Evolutionary conservation across 1,140 invertebrate genomes (phyloP).

Genomic region (Frieseomelitta varia): DNA sequence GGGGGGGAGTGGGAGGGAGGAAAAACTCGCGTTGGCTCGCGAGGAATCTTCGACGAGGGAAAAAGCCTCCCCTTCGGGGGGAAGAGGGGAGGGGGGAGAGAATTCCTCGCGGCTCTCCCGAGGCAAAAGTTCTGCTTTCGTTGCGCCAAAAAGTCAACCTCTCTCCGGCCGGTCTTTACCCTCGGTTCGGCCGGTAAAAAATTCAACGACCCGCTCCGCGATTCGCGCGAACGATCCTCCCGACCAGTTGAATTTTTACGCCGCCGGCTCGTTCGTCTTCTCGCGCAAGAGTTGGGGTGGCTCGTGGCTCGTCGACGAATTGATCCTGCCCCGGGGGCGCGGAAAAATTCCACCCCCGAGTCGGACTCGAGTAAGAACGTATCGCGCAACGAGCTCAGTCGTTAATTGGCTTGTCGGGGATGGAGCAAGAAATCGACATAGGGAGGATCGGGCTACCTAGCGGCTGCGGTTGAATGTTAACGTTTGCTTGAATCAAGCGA

Average conservation of each 20-base stretch:
- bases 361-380: not conserved
- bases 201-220: not conserved
- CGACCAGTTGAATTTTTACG: not conserved
- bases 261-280: not conserved
- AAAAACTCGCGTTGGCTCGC: not conserved
- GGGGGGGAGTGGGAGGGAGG: too few relatives aligned
- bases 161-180: not conserved
- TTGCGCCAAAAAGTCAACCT: constrained; percentile 20
- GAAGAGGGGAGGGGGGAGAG: too few relatives aligned
- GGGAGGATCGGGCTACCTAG: too few relatives aligned
- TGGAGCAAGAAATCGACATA: not conserved
- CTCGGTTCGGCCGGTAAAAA: not conserved
- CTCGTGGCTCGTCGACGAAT: not conserved
- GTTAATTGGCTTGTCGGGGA: not conserved
- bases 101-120: not conserved
- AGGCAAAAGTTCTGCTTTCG: constrained; percentile 14
- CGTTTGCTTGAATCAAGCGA: too few relatives aligned
- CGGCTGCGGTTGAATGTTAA: too few relatives aligned
- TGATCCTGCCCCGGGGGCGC: not conserved
- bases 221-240: not conserved
- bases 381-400: not conserved
- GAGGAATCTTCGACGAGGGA: not conserved
- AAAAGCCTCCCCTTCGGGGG: too few relatives aligned
- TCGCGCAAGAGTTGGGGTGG: not conserved
- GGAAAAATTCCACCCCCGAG: not conserved